These are phyloP conservation scores for Nomada lathburiana DNA, from an alignment of 2,888 invertebrate species.

Conservation along the genomic window DNA sequence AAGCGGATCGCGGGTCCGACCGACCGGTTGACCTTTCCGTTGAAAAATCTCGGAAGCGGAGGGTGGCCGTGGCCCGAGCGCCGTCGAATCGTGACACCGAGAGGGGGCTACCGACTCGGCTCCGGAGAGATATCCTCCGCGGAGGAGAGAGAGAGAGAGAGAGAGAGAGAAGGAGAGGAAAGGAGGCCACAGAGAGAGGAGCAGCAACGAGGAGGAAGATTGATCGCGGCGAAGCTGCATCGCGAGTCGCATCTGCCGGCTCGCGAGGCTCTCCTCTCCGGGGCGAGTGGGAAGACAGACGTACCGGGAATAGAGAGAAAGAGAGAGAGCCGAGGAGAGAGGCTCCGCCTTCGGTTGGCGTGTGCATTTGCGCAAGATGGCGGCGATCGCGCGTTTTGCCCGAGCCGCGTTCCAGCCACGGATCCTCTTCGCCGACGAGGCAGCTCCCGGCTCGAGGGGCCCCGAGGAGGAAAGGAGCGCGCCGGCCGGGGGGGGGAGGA, in stretches of 20 bases:
- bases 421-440: slow-evolving; percentile 49
- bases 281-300: slow-evolving; percentile 15
- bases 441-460: no score
- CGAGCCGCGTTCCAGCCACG: slow-evolving; percentile 42
- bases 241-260: slow-evolving; percentile 66
- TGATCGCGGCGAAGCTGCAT: slow-evolving; percentile 73
- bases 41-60: not conserved
- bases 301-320: slow-evolving; percentile 51
- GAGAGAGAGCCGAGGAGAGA: slow-evolving; percentile 72
- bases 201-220: slow-evolving; percentile 64
- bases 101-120: slow-evolving; percentile 36
- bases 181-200: not conserved
- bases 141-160: not conserved
- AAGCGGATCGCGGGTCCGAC: not conserved
- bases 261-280: slow-evolving; percentile 30
- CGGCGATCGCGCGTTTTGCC: slow-evolving; percentile 77
- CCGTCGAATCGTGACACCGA: slow-evolving; percentile 43
- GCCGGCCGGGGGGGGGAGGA: no score
- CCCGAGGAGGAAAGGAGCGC: no score
- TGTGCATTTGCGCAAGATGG: slow-evolving; percentile 84
- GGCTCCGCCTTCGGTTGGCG: slow-evolving; percentile 83
- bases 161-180: not conserved
- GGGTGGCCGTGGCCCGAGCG: slow-evolving; percentile 1
- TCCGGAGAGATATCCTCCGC: slow-evolving; percentile 7
- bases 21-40: slow-evolving; percentile 4